These are phyloP conservation scores for Pan paniscus DNA, from an alignment of 2,113 vertebrate species.

Conservation along the genomic window DNA sequence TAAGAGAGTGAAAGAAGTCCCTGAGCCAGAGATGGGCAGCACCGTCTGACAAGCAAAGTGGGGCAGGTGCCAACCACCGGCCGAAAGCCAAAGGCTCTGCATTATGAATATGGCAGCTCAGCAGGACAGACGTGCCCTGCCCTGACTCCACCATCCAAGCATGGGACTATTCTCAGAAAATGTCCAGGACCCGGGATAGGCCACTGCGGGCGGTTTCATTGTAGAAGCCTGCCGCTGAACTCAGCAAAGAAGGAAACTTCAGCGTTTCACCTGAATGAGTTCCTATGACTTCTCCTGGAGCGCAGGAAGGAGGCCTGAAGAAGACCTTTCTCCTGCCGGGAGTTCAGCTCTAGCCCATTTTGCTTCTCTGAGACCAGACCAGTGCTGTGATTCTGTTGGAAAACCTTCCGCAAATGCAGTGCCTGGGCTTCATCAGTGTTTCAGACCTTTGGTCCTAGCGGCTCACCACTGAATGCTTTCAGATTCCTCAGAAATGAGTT, in stretches of 20 bases:
- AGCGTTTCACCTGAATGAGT: no score
- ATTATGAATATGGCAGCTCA: rapidly evolving
- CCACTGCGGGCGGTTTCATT: neutral
- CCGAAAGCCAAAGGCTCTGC: neutral
- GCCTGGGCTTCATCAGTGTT: neutral
- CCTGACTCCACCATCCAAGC: neutral
- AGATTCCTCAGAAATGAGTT: neutral
- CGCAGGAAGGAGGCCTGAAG: neutral
- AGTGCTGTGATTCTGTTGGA: rapidly evolving
- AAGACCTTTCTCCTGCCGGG: rapidly evolving
- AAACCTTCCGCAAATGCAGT: neutral
- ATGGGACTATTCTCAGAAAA: rapidly evolving
- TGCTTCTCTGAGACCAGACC: neutral
- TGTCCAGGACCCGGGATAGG: rapidly evolving
- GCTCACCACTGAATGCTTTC: neutral
- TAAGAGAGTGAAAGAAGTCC: no score
- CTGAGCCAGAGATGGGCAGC: rapidly evolving
- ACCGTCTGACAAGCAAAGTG: rapidly evolving
- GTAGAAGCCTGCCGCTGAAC: no score
- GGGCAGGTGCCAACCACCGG: rapidly evolving
- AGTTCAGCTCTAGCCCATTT: no score
- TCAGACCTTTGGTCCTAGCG: neutral
- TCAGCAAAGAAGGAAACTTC: neutral
- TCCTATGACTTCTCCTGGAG: neutral
- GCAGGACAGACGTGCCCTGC: neutral